Percentiles rank a stretch among this genome's conserved stretches.
Conservation (phyloP, 2,113 vertebrate species). For the Dicerorhinus sumatrensis region DNA sequence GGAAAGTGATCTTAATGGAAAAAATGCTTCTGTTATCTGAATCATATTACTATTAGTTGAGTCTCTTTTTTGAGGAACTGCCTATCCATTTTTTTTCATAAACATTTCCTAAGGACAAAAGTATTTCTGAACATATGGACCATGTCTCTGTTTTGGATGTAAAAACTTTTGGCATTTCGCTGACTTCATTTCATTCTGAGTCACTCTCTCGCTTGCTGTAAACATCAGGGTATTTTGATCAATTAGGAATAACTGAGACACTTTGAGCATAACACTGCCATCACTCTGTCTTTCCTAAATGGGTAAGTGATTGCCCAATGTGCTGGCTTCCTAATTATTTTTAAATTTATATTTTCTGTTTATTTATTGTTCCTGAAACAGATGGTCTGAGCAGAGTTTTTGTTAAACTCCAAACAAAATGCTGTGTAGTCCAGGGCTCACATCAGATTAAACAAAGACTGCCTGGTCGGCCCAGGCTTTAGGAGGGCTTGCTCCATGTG, state of each 20-base stretch:
- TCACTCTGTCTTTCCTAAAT: slow-evolving; percentile 63
- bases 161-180: slow-evolving; percentile 90
- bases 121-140: slow-evolving; percentile 91
- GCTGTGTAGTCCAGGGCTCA: neutral
- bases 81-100: slow-evolving; percentile 85
- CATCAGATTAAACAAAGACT: neutral
- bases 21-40: slow-evolving; percentile 80
- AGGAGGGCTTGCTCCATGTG: accelerated
- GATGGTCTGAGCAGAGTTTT: slow-evolving; percentile 65
- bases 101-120: slow-evolving; percentile 90
- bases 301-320: slow-evolving; percentile 53
- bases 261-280: slow-evolving; percentile 81
- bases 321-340: slow-evolving; percentile 76
- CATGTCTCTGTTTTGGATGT: slow-evolving; percentile 90
- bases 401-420: slow-evolving; percentile 50
- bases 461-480: neutral
- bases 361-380: slow-evolving; percentile 73
- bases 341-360: slow-evolving; percentile 78
- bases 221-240: slow-evolving; percentile 90
- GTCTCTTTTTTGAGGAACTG: slow-evolving; percentile 80
- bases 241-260: slow-evolving; percentile 89
- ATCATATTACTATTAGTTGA: slow-evolving; percentile 79
- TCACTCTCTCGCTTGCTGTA: slow-evolving; percentile 88
- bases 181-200: slow-evolving; percentile 90
- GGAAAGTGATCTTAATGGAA: slow-evolving; percentile 53